A percentile compares a stretch with the other conserved stretches of the same genome.
Conservation (phyloP, 2,113 vertebrate species). For the Serinus canaria region DNA sequence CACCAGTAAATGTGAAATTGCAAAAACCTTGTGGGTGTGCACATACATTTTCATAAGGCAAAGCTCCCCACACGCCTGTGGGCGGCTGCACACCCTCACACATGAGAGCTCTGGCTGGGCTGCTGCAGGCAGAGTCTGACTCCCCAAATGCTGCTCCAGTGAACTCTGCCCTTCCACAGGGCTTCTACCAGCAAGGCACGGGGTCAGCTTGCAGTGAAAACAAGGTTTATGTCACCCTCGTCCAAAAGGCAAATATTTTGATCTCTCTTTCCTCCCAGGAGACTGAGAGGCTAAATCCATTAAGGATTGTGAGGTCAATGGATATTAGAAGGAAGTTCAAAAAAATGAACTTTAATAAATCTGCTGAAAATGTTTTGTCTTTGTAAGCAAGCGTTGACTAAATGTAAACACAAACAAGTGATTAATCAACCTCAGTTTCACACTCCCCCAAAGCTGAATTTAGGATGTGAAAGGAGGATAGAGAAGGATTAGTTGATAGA, state of each 20-base stretch:
- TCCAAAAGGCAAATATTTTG: constrained; percentile 12
- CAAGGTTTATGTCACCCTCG: neutral
- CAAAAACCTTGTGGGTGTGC: constrained; percentile 3
- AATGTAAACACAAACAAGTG: neutral
- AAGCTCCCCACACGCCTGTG: neutral
- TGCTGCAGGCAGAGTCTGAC: neutral
- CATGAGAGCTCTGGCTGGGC: neutral
- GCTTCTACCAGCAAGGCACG: neutral
- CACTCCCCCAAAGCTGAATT: neutral
- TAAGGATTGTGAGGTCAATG: neutral
- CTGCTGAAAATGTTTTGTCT: neutral
- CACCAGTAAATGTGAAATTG: neutral
- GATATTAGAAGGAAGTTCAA: neutral
- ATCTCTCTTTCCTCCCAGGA: constrained; percentile 8
- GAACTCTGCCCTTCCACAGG: neutral
- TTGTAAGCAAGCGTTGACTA: neutral
- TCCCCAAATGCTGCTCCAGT: neutral
- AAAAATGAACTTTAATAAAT: neutral
- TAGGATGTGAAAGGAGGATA: neutral
- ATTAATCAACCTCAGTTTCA: neutral
- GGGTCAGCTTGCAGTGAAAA: neutral
- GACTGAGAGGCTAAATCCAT: neutral
- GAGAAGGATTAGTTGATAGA: neutral
- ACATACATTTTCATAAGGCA: constrained; percentile 2
- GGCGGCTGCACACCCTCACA: neutral